Base-by-base conservation (phyloP, 2,888 invertebrate species). In the Chloroclysta siterata region DNA sequence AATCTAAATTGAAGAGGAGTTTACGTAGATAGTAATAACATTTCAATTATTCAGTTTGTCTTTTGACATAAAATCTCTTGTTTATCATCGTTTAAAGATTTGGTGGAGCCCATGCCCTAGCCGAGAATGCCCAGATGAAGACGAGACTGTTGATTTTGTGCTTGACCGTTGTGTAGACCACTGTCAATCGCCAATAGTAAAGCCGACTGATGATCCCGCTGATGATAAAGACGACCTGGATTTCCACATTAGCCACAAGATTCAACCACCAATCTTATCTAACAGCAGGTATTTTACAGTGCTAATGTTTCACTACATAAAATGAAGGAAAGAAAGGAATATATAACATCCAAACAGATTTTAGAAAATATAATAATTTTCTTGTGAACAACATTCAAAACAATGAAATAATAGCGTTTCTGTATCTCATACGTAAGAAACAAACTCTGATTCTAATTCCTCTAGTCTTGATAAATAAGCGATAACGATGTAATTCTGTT, bases 31-130 rank as follows among this genome's bases (percentile, higher is more conserved):
- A 29, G 36, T 14, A n/a, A n/a, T n/a, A n/a, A n/a, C n/a, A n/a
- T n/a, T n/a, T n/a, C n/a, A n/a, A n/a, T n/a, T n/a, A n/a, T 14
- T 14, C 14, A 14, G 44, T 10, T 17, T 44, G 1, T 17, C n/a
- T 17, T 44, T 15, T 44, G 10, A 10, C 15, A 44, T 17, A 44
- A 42, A 28, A 3, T 28, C 4, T 47, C 17, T 42, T 48, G 51
- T 13, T 10, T 44, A 41, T 44, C 66, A 52, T 15, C 39, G 11
- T 72, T 75, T 75, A 11, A 78, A 95, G 95, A 95, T 96, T 41
- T 97, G 96, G 96, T 97, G 96, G 96, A 96, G 96, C 78, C 96
- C 96, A 0, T 97, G 96, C 77, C 96, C 96, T 0, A 96, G 96
- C 74, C 93, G 96, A 67, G 96, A 96, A 85, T 97, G 96, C 80